Evolutionary conservation across 2,113 vertebrate genomes (phyloP), one percentile per base, ranked within the genome.

Genomic region (Benthochromis sp.): DNA sequence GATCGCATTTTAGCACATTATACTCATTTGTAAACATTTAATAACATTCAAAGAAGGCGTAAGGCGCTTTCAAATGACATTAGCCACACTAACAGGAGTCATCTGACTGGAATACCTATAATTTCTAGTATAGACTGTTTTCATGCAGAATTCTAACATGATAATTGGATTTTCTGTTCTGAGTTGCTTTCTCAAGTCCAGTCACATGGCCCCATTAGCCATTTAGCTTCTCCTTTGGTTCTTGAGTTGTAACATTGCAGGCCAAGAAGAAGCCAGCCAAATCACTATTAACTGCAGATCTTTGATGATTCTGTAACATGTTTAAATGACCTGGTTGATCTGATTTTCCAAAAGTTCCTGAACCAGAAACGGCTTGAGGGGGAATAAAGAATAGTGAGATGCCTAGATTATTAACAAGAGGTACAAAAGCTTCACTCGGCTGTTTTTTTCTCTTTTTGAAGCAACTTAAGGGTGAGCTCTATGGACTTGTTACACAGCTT

Each of bases 81-180:
- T 95, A 96, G 55, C 50, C 53, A 57, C 4, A 13, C 91, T 95
- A 95, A 96, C 93, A 63, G 82, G 61, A 96, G 96, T 97, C 96
- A 97, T 96, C 95, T 96, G 97, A 97, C 96, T 93, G 93, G 92
- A 96, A 95, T 95, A 88, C 92, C 53, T 93, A 89, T 97, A 95
- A 96, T 96, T 94, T 95, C 93, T 96, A 96, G 94, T 95, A 86
- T 97, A 97, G 95, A 97, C 96, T 96, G 96, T 97, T 97, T 97
- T 96, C 95, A 95, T 96, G 96, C 94, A 94, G 94, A 97, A 97
- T 96, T 95, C 95, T 95, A 96, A 96, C 96, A 96, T 95, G 94
- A 95, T 97, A 95, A 97, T 96, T 94, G 40, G 91, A 96, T 97
- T 95, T 95, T 90, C 94, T 96, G 95, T 96, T 95, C 95, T 96